Percentiles rank a stretch among this genome's conserved stretches.
Evolutionary conservation across 2,888 invertebrate genomes (phyloP).

Genomic region (Beris chalybata): DNA sequence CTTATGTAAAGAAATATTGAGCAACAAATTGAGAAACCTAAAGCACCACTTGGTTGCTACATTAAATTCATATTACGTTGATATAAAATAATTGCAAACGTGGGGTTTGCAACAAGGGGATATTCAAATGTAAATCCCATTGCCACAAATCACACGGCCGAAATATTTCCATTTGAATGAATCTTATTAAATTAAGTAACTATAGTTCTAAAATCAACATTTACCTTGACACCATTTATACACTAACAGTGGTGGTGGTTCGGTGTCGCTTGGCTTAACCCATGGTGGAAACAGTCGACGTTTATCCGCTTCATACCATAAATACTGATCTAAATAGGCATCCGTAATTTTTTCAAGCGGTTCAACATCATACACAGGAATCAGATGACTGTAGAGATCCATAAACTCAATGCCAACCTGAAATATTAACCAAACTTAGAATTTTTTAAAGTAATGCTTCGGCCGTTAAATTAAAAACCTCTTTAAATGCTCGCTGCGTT

Average conservation of each 20-base stretch:
- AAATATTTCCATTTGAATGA: slow-evolving; percentile 36
- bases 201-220: slow-evolving; percentile 9
- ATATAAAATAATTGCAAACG: slow-evolving; percentile 56
- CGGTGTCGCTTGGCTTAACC: slow-evolving; percentile 99
- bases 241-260: slow-evolving; percentile 87
- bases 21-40: no score
- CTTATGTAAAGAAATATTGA: no score
- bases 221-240: slow-evolving; percentile 99
- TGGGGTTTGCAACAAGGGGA: slow-evolving; percentile 74
- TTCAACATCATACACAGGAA: slow-evolving; percentile 99
- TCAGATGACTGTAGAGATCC: slow-evolving; percentile 98
- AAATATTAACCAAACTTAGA: slow-evolving; percentile 18
- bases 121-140: slow-evolving; percentile 63
- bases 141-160: slow-evolving; percentile 68
- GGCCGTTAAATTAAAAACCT: slow-evolving; percentile 58
- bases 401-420: slow-evolving; percentile 99
- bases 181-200: background rate
- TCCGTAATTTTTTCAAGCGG: slow-evolving; percentile 99
- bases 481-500: slow-evolving; percentile 97
- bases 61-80: slow-evolving; percentile 33
- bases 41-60: background rate
- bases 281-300: slow-evolving; percentile 94
- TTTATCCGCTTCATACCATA: slow-evolving; percentile 99
- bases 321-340: slow-evolving; percentile 98
- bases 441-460: slow-evolving; percentile 26